Conservation (phyloP, 2,888 invertebrate genomes). For the Pammene aurita region DNA sequence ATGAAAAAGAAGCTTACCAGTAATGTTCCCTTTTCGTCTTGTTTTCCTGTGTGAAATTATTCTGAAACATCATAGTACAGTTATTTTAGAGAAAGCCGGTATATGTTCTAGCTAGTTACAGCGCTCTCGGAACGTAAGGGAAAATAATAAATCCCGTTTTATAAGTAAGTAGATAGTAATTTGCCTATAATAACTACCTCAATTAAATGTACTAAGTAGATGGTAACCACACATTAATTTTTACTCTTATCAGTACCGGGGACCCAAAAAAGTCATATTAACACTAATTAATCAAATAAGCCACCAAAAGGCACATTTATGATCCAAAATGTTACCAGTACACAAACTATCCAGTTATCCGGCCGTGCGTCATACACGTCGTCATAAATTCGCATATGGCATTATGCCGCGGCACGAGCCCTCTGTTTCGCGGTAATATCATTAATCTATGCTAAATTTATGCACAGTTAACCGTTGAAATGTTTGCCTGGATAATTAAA, state of each 20-base stretch:
- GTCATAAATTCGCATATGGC: constrained; percentile 54
- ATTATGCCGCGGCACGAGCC: constrained; percentile 55
- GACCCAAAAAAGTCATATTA: too few relatives aligned
- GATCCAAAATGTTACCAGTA: constrained; percentile 17
- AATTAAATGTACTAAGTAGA: too few relatives aligned
- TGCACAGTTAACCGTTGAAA: constrained; percentile 55
- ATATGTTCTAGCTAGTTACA: too few relatives aligned
- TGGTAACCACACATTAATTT: too few relatives aligned
- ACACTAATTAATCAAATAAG: too few relatives aligned
- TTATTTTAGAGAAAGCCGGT: background rate
- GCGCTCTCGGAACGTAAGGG: too few relatives aligned
- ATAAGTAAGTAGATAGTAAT: too few relatives aligned
- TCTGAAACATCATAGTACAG: constrained; percentile 51
- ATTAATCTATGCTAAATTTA: constrained; percentile 63
- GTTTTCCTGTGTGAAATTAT: constrained; percentile 53
- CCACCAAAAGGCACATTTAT: background rate
- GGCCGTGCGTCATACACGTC: constrained; percentile 41
- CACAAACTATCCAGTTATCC: constrained; percentile 35
- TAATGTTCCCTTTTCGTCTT: constrained; percentile 47
- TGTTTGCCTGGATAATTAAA: constrained; percentile 39
- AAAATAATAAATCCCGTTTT: too few relatives aligned
- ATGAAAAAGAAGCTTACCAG: constrained; percentile 13
- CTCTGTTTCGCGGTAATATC: constrained; percentile 56
- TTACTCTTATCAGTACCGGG: too few relatives aligned
- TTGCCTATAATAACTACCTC: too few relatives aligned